Conservation (phyloP, 2,888 invertebrate genomes). For the Odontomyia ornata region DNA sequence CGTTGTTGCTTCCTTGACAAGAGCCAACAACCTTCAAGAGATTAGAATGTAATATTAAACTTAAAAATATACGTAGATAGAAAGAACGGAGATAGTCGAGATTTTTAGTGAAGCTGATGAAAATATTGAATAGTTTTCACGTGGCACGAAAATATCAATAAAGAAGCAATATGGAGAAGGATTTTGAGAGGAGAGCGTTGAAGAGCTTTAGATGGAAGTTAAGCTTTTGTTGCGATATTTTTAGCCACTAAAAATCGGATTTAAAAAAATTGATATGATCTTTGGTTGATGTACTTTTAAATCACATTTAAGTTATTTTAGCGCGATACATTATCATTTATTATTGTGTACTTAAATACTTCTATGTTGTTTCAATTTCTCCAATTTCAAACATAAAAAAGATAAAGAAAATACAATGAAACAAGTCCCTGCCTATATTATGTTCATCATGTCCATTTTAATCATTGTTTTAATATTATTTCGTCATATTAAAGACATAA, state of each 20-base stretch:
- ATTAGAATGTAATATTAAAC: slow-evolving; percentile 49
- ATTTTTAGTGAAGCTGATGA: neutral
- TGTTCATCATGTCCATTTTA: neutral
- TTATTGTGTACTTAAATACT: neutral
- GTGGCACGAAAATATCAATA: neutral
- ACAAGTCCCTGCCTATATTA: neutral
- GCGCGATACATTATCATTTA: neutral
- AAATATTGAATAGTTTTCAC: neutral
- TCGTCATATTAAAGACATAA: neutral
- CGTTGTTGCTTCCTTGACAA: slow-evolving; percentile 66
- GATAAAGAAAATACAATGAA: neutral
- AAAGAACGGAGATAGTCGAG: neutral
- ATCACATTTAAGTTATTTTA: slow-evolving; percentile 5
- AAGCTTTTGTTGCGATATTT: neutral
- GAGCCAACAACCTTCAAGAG: slow-evolving; percentile 52
- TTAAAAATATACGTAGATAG: slow-evolving; percentile 53
- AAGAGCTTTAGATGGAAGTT: neutral
- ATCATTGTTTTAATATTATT: neutral
- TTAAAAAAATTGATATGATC: too few species aligned
- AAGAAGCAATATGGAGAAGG: neutral
- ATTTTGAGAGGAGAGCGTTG: neutral
- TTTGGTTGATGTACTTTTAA: neutral
- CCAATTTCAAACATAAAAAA: neutral
- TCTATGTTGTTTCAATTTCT: neutral
- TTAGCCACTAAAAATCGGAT: neutral